These are phyloP conservation scores for Synaphobranchus kaupii DNA, from an alignment of 2,797 vertebrate genomes.

Conservation along the genomic window DNA sequence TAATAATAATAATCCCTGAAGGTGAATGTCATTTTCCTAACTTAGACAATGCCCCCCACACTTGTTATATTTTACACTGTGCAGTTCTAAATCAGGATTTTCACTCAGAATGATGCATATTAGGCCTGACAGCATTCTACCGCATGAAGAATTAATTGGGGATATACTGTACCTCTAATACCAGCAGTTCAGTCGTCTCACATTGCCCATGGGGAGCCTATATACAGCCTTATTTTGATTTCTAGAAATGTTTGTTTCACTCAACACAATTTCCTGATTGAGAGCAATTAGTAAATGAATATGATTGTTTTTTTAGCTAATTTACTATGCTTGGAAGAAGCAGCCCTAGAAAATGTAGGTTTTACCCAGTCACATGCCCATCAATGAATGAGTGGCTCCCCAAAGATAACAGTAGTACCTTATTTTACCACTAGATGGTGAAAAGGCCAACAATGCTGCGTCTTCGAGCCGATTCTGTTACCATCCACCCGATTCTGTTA, in stretches of 20 bases:
- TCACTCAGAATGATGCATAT: not conserved
- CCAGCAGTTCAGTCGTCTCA: not conserved
- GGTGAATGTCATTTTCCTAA: constrained; percentile 25
- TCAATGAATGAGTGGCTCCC: not conserved
- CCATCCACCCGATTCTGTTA: too few species aligned
- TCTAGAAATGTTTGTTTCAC: not conserved
- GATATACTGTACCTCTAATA: constrained; percentile 13
- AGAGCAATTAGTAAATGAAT: not conserved
- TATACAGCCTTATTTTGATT: not conserved
- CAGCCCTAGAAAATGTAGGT: not conserved
- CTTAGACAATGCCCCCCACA: not conserved
- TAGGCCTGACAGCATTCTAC: constrained; percentile 21
- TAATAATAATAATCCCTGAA: constrained; percentile 33
- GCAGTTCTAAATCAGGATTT: constrained; percentile 21
- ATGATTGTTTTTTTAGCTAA: not conserved
- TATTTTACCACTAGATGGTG: constrained; percentile 1
- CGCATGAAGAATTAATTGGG: constrained; percentile 17
- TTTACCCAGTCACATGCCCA: not conserved
- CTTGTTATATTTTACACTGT: constrained; percentile 17
- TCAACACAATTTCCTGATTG: not conserved
- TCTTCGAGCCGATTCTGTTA: too few species aligned
- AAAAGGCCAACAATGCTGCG: not conserved
- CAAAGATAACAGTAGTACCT: not conserved
- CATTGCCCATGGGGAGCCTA: not conserved
- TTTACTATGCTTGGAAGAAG: not conserved